Conservation (phyloP, 2,113 vertebrate species). For the Lanius ludovicianus region DNA sequence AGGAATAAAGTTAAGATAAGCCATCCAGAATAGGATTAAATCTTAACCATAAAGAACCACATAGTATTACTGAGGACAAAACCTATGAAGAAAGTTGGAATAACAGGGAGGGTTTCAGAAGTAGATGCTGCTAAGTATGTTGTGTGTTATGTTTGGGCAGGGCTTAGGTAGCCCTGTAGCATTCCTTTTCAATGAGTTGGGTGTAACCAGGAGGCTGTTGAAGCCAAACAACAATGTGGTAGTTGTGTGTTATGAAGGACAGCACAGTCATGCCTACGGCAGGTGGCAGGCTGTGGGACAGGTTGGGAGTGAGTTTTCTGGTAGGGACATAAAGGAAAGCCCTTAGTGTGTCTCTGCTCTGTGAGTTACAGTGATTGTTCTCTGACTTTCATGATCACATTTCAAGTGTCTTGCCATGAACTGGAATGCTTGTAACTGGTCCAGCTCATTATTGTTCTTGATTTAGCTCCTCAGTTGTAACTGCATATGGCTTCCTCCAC, state of each 20-base stretch:
- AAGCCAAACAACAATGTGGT: not conserved
- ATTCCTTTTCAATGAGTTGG: conserved; percentile 28
- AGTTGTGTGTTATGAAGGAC: not conserved
- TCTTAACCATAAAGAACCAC: not conserved
- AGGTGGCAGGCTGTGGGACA: not conserved
- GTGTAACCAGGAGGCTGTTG: not conserved
- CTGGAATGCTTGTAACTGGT: not conserved
- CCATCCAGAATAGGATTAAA: not conserved
- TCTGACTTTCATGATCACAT: not conserved
- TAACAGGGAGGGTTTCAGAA: not conserved
- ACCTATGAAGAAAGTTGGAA: not conserved
- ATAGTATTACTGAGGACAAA: not conserved
- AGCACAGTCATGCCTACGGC: not conserved
- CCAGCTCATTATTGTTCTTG: not conserved
- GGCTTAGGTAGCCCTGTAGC: not conserved
- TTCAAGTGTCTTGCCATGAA: not conserved
- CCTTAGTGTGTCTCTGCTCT: not conserved
- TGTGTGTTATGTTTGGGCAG: not conserved
- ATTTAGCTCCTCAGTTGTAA: not conserved
- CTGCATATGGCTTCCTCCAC: not conserved
- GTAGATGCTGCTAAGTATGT: not conserved
- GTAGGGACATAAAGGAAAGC: not conserved
- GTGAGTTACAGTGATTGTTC: not conserved
- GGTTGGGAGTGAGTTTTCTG: not conserved
- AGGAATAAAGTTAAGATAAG: not conserved